These are phyloP conservation scores for Chloroclysta siterata DNA, from an alignment of 2,888 invertebrate species.

Conservation along the genomic window DNA sequence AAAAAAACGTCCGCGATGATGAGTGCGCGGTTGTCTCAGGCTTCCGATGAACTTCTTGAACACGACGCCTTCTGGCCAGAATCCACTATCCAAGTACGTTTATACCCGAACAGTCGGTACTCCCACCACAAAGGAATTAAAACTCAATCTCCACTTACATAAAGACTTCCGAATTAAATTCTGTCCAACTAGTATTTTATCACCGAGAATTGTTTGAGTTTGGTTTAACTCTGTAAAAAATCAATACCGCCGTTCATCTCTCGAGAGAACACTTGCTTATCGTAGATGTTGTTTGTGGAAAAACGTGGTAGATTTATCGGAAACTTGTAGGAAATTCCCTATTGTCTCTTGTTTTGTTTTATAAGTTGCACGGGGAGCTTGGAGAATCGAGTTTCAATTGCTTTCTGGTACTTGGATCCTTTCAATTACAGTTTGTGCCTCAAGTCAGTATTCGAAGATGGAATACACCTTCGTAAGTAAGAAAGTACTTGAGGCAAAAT, in stretches of 20 bases:
- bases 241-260: conserved; percentile 30
- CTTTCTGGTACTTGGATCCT: conserved; percentile 14
- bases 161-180: neutral
- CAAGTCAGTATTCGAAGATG: neutral
- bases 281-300: conserved; percentile 26
- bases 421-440: conserved; percentile 5
- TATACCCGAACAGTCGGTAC: too few species aligned
- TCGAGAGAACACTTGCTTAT: conserved; percentile 25
- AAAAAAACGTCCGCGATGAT: too few species aligned
- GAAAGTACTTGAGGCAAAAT: neutral
- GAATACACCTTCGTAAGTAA: neutral
- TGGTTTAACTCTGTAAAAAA: conserved; percentile 18
- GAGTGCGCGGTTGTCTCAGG: too few species aligned
- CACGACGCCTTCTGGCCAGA: too few species aligned
- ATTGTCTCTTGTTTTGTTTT: conserved; percentile 29
- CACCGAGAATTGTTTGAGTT: conserved; percentile 1
- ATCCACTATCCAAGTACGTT: too few species aligned
- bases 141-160: too few species aligned
- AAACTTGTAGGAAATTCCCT: conserved; percentile 32
- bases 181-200: neutral
- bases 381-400: conserved; percentile 32
- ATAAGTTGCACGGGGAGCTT: conserved; percentile 21
- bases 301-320: conserved; percentile 26
- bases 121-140: too few species aligned
- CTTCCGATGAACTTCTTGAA: too few species aligned